Percentiles rank a stretch among this genome's conserved stretches.
phyloP scores from a whole-genome alignment of 2,888 invertebrate species.

The Tinea trinotella region DNA sequence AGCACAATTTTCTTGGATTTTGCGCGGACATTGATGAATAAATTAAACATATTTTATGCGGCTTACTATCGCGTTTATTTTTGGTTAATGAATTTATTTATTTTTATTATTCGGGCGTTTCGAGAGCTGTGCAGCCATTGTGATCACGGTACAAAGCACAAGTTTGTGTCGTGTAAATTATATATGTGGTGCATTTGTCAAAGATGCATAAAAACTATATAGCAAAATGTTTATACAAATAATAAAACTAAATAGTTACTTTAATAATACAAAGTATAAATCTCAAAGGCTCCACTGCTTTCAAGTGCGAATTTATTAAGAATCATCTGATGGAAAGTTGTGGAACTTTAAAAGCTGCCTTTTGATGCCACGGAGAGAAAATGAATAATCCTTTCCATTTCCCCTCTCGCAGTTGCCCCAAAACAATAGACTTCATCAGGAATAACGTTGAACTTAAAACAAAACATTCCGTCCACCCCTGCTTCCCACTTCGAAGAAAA shows the following conservation, averaged over 20 bases:
- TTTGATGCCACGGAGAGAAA: slow-evolving; percentile 41
- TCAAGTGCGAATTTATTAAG: slow-evolving; percentile 40
- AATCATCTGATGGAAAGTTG: slow-evolving; percentile 43
- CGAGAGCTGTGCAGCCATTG: too few species aligned
- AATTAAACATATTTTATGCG: too few species aligned
- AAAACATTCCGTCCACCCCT: slow-evolving; percentile 61
- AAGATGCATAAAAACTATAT: too few species aligned
- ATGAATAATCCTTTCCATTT: slow-evolving; percentile 63
- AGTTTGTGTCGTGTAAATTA: too few species aligned
- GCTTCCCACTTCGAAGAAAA: slow-evolving; percentile 32
- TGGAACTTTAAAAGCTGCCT: slow-evolving; percentile 44
- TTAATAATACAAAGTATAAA: slow-evolving; percentile 8
- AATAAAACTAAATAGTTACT: background rate
- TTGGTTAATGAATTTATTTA: too few species aligned
- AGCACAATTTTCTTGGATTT: too few species aligned
- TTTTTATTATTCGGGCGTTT: too few species aligned
- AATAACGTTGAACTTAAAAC: slow-evolving; percentile 59
- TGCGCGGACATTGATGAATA: too few species aligned
- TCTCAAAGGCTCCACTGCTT: slow-evolving; percentile 20
- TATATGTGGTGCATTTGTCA: too few species aligned
- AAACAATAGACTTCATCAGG: slow-evolving; percentile 64
- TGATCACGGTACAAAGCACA: too few species aligned
- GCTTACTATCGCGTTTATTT: too few species aligned
- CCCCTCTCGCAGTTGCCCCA: slow-evolving; percentile 40
- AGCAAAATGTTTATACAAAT: too few species aligned